Percentiles rank a stretch among this genome's conserved stretches.
Conservation (phyloP, 2,888 invertebrate species). For the Ormia ochracea region DNA sequence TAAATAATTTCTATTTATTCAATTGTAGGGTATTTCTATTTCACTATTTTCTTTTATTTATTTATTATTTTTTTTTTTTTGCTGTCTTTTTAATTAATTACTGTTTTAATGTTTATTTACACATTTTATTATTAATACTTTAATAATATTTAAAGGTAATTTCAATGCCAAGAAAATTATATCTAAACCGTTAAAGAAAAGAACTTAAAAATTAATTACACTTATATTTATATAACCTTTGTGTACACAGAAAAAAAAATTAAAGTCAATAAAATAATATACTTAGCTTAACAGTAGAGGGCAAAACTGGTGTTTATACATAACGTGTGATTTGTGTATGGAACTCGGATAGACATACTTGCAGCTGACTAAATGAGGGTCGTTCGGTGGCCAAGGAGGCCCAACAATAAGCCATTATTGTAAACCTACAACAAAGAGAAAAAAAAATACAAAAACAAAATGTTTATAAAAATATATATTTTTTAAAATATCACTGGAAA, state of each 20-base stretch:
- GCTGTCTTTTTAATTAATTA: constrained; percentile 4
- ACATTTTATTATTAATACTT: constrained; percentile 12
- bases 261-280: constrained; percentile 6
- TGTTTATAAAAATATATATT: background rate
- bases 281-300: constrained; percentile 48
- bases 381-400: constrained; percentile 90
- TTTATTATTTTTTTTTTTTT: background rate
- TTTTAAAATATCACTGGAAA: no score
- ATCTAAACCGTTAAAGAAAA: background rate
- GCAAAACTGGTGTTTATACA: constrained; percentile 79
- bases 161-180: constrained; percentile 6
- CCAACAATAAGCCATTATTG: constrained; percentile 96
- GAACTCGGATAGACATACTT: constrained; percentile 90
- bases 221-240: constrained; percentile 29
- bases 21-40: no score
- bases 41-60: constrained; percentile 1
- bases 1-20: constrained; percentile 43
- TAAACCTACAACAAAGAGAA: constrained; percentile 80
- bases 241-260: constrained; percentile 16
- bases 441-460: background rate
- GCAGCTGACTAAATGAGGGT: constrained; percentile 88
- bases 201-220: constrained; percentile 23
- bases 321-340: constrained; percentile 91
- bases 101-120: constrained; percentile 48
- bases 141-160: background rate